These are phyloP conservation scores for Cephus nigrinus DNA, from an alignment of 2,888 invertebrate species.

Conservation along the genomic window DNA sequence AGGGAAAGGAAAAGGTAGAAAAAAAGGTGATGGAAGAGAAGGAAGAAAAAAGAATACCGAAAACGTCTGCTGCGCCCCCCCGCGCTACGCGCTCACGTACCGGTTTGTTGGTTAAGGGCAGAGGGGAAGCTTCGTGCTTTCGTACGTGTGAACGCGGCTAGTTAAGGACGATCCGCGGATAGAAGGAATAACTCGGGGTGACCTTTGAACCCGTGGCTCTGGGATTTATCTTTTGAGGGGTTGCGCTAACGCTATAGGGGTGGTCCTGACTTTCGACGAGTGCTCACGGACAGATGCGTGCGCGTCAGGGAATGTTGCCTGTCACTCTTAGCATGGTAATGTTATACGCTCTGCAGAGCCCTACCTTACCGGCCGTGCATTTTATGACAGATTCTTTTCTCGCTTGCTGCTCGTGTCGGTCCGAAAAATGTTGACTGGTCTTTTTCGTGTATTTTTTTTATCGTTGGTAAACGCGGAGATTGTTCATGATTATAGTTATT, in stretches of 20 bases:
- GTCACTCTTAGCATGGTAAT: no score
- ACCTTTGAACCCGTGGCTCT: conserved; percentile 14
- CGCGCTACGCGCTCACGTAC: no score
- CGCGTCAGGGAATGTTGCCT: background rate
- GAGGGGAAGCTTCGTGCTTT: conserved; percentile 12
- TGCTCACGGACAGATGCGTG: background rate
- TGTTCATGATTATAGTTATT: no score
- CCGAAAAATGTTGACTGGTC: no score
- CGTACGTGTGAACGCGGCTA: conserved; percentile 22
- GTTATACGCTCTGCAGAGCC: no score
- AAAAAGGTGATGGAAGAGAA: background rate
- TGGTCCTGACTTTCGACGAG: background rate
- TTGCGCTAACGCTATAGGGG: background rate
- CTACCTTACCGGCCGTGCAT: no score
- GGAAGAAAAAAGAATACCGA: background rate
- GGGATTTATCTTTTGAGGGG: background rate
- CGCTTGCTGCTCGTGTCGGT: no score
- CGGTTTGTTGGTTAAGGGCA: background rate
- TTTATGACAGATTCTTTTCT: no score
- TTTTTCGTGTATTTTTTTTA: no score
- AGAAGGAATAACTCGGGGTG: conserved; percentile 10
- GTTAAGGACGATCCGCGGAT: conserved; percentile 16
- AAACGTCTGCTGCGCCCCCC: no score
- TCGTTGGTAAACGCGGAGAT: no score
- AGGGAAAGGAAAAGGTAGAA: background rate